These are phyloP conservation scores for Takifugu rubripes DNA, from an alignment of 2,797 vertebrate genomes.

Conservation along the genomic window DNA sequence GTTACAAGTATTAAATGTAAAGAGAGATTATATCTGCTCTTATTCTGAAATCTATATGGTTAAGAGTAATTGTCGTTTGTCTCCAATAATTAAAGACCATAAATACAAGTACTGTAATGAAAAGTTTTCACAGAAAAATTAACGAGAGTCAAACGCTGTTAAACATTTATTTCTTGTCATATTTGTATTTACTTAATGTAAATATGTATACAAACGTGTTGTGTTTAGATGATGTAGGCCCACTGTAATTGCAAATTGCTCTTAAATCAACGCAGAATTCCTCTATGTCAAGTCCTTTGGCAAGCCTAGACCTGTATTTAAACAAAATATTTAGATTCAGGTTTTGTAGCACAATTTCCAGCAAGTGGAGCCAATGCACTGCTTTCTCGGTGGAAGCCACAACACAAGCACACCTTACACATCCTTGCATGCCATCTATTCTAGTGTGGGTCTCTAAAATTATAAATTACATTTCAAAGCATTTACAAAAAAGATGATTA, in stretches of 20 bases:
- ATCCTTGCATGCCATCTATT: too few relatives aligned
- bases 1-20: background rate
- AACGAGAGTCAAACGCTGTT: background rate
- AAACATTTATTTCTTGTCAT: background rate
- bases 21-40: background rate
- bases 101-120: background rate
- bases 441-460: too few relatives aligned
- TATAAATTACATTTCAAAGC: conserved; percentile 4
- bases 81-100: background rate
- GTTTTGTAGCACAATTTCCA: conserved; percentile 4
- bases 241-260: too few relatives aligned
- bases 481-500: conserved; percentile 28
- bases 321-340: background rate
- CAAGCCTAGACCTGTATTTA: too few relatives aligned
- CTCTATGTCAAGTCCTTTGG: too few relatives aligned
- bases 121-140: background rate
- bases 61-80: background rate
- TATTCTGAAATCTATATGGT: background rate
- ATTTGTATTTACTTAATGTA: too few relatives aligned
- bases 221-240: too few relatives aligned
- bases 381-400: background rate
- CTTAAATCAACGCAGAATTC: too few relatives aligned
- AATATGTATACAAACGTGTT: too few relatives aligned
- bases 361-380: conserved; percentile 22
- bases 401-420: background rate